These are phyloP conservation scores for Plectrocnemia conspersa DNA, from an alignment of 1,140 invertebrate genomes.

Conservation along the genomic window DNA sequence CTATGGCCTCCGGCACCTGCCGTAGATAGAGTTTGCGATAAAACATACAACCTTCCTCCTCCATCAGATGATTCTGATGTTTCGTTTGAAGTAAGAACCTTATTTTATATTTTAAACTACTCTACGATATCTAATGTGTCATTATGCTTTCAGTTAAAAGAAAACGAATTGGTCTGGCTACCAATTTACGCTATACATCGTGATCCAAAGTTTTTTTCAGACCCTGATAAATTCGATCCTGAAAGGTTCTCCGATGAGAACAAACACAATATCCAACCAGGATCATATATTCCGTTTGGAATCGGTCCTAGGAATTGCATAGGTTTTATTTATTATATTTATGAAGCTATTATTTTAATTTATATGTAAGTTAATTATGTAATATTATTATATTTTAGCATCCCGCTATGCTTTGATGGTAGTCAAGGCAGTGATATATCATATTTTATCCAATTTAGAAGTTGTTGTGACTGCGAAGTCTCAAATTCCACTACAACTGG, in stretches of 20 bases:
- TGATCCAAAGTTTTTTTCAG: conserved; percentile 52
- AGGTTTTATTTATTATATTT: too few relatives aligned
- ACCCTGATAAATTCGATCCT: conserved; percentile 53
- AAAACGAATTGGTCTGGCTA: conserved; percentile 37
- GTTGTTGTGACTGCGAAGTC: conserved; percentile 42
- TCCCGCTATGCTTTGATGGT: conserved; percentile 52
- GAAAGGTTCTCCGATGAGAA: conserved; percentile 43
- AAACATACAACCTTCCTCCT: conserved; percentile 35
- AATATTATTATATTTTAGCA: conserved; percentile 36
- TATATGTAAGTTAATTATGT: background rate
- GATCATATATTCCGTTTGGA: conserved; percentile 13
- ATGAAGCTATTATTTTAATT: too few relatives aligned
- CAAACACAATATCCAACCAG: conserved; percentile 7
- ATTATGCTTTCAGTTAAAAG: conserved; percentile 26
- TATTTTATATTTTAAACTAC: too few relatives aligned
- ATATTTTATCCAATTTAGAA: conserved; percentile 38
- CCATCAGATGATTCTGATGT: conserved; percentile 14
- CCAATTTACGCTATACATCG: conserved; percentile 50
- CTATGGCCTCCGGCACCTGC: conserved; percentile 43
- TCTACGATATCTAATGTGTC: background rate
- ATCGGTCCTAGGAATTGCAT: conserved; percentile 30
- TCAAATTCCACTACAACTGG: conserved; percentile 39
- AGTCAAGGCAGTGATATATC: conserved; percentile 41
- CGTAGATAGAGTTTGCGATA: conserved; percentile 41
- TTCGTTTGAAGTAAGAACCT: conserved; percentile 1